These are phyloP conservation scores for Alethe castanea DNA, from an alignment of 2,113 vertebrate genomes.

Conservation along the genomic window DNA sequence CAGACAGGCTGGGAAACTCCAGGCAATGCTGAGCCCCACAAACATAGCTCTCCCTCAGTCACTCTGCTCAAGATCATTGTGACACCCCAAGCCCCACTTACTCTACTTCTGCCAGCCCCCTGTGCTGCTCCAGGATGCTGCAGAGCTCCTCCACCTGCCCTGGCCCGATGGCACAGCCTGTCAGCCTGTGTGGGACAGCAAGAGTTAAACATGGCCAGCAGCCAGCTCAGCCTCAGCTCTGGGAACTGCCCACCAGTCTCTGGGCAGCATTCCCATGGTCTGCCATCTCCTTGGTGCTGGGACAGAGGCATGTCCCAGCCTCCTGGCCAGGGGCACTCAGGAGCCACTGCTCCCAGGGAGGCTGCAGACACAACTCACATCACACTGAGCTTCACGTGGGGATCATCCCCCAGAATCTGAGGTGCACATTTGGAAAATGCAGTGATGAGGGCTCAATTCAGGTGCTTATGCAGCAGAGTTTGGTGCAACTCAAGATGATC, in stretches of 20 bases:
- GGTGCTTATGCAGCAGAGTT: not conserved
- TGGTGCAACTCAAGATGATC: not conserved
- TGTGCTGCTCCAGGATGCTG: constrained; percentile 8
- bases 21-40: not conserved
- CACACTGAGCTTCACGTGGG: not conserved
- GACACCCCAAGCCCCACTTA: constrained; percentile 26
- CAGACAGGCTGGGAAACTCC: not conserved
- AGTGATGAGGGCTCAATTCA: not conserved
- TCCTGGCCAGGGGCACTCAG: not conserved
- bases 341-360: not conserved
- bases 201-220: not conserved
- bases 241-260: not conserved
- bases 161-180: constrained; percentile 14
- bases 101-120: constrained; percentile 62
- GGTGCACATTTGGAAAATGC: not conserved
- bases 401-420: not conserved
- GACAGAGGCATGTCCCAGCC: not conserved
- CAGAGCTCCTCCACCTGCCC: constrained; percentile 51
- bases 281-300: not conserved
- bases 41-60: not conserved
- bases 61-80: not conserved
- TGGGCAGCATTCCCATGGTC: not conserved
- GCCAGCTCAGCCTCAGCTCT: not conserved
- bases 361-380: not conserved
- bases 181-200: constrained; percentile 39